Conservation (phyloP, 2,888 invertebrate species). For the Carcina quercana region DNA sequence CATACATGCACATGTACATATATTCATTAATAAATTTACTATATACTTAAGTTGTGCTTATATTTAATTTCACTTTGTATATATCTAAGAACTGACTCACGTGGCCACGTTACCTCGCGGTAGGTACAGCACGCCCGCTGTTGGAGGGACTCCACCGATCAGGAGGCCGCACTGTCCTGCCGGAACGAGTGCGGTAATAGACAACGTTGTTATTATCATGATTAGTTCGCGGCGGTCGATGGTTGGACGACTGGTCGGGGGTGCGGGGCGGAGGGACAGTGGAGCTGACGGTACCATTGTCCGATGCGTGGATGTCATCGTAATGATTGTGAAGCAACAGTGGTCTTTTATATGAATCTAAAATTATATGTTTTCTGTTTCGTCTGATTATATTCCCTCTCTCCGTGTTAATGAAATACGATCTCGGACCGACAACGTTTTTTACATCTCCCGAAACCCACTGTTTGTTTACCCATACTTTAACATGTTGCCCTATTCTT, state of each 20-base stretch:
- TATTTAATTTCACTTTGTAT: no score
- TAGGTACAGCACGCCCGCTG: no score
- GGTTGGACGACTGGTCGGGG: neutral
- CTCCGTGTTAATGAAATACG: neutral
- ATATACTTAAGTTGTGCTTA: no score
- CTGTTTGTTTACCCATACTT: neutral
- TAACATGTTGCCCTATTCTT: neutral
- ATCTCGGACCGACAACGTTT: neutral
- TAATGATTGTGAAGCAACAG: neutral
- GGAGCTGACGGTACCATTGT: neutral
- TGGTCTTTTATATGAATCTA: neutral
- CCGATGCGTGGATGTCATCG: neutral
- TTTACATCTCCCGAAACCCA: neutral
- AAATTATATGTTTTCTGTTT: neutral
- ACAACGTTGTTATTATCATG: neutral
- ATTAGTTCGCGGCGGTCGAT: neutral
- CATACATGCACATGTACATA: no score
- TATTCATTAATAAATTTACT: no score
- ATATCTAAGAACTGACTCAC: no score
- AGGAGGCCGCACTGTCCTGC: conserved; percentile 9
- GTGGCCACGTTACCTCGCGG: no score
- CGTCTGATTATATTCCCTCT: neutral
- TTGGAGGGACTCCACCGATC: conserved; percentile 12
- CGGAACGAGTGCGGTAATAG: conserved; percentile 6
- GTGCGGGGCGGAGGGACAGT: neutral